Conservation (phyloP, 1,140 invertebrate genomes). For the Agrypnia vestita region DNA sequence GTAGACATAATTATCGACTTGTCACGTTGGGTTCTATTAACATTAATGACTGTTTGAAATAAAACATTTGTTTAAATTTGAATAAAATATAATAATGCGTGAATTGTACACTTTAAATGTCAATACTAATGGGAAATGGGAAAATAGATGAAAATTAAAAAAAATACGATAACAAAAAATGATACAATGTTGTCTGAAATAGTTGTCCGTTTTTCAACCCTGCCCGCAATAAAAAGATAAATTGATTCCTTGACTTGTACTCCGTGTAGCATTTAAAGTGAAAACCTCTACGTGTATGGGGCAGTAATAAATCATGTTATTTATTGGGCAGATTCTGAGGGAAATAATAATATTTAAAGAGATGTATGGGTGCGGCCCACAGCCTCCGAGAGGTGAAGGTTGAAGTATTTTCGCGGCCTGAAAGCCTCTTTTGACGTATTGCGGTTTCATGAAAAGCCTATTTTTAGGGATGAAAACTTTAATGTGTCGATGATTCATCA, state of each 20-base stretch:
- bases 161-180: too few species aligned
- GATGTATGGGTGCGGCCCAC: not conserved
- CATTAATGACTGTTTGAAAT: too few species aligned
- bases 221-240: slow-evolving; percentile 16
- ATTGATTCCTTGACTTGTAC: slow-evolving; percentile 33
- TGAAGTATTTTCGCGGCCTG: not conserved
- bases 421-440: slow-evolving; percentile 1
- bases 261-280: slow-evolving; percentile 30
- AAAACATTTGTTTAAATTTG: too few species aligned
- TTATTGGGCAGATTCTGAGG: slow-evolving; percentile 10
- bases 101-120: too few species aligned
- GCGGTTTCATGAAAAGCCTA: not conserved
- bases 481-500: too few species aligned
- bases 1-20: too few species aligned
- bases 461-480: too few species aligned
- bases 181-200: too few species aligned
- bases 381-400: not conserved
- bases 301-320: slow-evolving; percentile 24
- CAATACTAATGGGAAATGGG: too few species aligned
- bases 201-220: not conserved
- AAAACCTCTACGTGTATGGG: slow-evolving; percentile 4
- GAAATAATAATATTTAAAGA: slow-evolving; percentile 20
- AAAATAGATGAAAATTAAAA: too few species aligned
- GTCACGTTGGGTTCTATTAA: too few species aligned
- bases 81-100: too few species aligned